Base-by-base conservation (phyloP, 1,140 invertebrate genomes). In the Saccostrea cuccullata region DNA sequence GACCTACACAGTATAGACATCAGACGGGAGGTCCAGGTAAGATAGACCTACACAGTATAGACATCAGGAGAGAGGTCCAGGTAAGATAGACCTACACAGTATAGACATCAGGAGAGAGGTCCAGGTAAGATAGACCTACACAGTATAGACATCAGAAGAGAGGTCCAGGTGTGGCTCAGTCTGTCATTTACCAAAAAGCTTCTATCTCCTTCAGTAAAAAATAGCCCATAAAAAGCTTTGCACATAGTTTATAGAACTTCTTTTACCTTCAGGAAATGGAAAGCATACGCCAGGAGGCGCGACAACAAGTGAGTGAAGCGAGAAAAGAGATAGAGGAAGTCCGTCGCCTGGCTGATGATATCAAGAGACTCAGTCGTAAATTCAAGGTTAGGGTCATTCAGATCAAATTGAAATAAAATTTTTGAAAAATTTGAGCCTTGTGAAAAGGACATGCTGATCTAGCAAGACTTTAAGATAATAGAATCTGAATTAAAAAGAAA, bases 1-100 rank as follows among this genome's bases (percentile, higher is more conserved):
- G 70, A 77, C 26, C 70, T 77, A 5, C 26, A 77, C 70, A 77
- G 70, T 12, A 77, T 77, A 77, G 70, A 77, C 70, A 77, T 77
- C 30, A 26, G 70, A 15, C 36, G 30, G 13, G 70, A 77, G 15
- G 11, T 30, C 2, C 26, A 77, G 70, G 70, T 77, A n/a, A n/a
- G n/a, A n/a, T n/a, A n/a, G n/a, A n/a, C n/a, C 67, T 73, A 3
- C 26, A 73, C 67, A 73, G 67, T 9, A 73, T 73, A 73, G 67
- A 73, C 67, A 73, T 73, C 26, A n/a, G 67, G 5, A 73, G 26
- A 23, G 67, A 73, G 13, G 23, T 23, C 5, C 23, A 73, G 67
- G 67, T 30, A 36, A 77, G 11, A 15, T 77, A 12, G 70, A 77
- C 26, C 67, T 73, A 3, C 26, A 73, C 67, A 73, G 67, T 9